Conservation (phyloP, 2,888 invertebrate genomes). For the Hirtodrosophila cameraria region DNA sequence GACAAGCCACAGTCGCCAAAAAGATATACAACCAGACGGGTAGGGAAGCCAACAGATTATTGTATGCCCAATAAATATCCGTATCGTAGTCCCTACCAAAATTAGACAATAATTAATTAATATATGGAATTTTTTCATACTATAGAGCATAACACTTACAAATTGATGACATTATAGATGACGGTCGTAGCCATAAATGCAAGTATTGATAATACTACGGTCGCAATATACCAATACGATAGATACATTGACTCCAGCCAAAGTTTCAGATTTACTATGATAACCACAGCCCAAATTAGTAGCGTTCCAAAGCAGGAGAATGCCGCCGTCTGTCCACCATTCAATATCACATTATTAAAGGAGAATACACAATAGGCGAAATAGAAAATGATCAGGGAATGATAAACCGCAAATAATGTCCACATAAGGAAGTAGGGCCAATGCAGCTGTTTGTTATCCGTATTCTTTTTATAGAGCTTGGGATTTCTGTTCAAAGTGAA, state of each 20-base stretch:
- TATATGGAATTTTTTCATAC: no score
- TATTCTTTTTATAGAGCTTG: slow-evolving; percentile 87
- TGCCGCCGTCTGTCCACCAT: slow-evolving; percentile 85
- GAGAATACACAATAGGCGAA: slow-evolving; percentile 85
- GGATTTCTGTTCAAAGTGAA: slow-evolving; percentile 85
- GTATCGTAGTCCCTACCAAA: slow-evolving; percentile 85
- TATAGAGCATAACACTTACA: slow-evolving; percentile 85
- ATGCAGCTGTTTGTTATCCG: slow-evolving; percentile 87
- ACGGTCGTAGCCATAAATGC: slow-evolving; percentile 86
- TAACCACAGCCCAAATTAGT: slow-evolving; percentile 86
- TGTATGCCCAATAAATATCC: slow-evolving; percentile 87
- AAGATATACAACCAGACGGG: slow-evolving; percentile 87
- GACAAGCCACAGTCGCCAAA: slow-evolving; percentile 84
- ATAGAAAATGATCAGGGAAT: slow-evolving; percentile 87
- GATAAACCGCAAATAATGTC: slow-evolving; percentile 87
- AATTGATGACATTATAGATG: slow-evolving; percentile 86
- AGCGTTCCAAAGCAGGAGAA: slow-evolving; percentile 87
- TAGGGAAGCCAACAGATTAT: slow-evolving; percentile 86
- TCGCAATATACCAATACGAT: slow-evolving; percentile 85
- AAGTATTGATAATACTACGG: slow-evolving; percentile 86
- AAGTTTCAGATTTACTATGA: slow-evolving; percentile 87
- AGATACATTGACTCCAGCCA: slow-evolving; percentile 87
- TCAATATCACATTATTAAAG: slow-evolving; percentile 85
- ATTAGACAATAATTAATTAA: slow-evolving; percentile 1
- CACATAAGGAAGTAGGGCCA: slow-evolving; percentile 87